Base-by-base conservation (phyloP, 2,797 vertebrate genomes). In the Simalia tracyae region DNA sequence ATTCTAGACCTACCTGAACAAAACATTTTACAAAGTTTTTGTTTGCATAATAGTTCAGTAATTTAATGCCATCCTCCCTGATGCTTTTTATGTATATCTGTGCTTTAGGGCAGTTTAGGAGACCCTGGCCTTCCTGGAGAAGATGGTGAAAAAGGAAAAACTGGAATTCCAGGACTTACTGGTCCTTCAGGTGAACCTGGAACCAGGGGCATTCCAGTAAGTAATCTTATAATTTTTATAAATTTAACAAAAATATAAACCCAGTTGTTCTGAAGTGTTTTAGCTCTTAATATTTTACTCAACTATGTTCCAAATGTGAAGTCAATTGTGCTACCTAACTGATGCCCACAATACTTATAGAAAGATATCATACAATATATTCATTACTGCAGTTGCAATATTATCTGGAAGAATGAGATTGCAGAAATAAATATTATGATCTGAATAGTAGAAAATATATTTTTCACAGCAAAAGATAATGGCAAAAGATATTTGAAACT, bases 91-190 rank as follows among this genome's bases (percentile, higher is more conserved):
- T 42, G 0, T 22, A 85, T 94, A 86, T 94, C 12, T 4, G 91
- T 26, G 11, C 94, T 94, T 31, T 95, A 99, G 99, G 99, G 99
- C 60, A 97, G 98, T 26, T 96, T 97, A 92, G 99, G 99, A 95
- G 98, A 98, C 86, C 94, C n/a, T 14, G 99, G 99, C 7, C 96
- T 97, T 90, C 63, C 94, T 85, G 99, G 99, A 95, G 98, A 99
- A 94, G 84, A 95, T 2, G 99, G 99, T 89, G 99, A 99, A 94
- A 98, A 98, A 96, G 99, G 98, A 94, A 97, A 97, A 5, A 96
- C 94, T 7, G 99, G 99, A 91, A 97, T 97, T 92, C 95, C 97
- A 17, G 99, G 99, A 76, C 92, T 95, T 76, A 60, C 92, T 28
- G 99, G 99, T 60, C 92, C 96, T 31, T 12, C 97, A 0, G 99